Percentiles rank a stretch among this genome's conserved stretches.
These are phyloP conservation scores for Cephalotes varians DNA, from an alignment of 2,888 invertebrate genomes.

Conservation along the genomic window DNA sequence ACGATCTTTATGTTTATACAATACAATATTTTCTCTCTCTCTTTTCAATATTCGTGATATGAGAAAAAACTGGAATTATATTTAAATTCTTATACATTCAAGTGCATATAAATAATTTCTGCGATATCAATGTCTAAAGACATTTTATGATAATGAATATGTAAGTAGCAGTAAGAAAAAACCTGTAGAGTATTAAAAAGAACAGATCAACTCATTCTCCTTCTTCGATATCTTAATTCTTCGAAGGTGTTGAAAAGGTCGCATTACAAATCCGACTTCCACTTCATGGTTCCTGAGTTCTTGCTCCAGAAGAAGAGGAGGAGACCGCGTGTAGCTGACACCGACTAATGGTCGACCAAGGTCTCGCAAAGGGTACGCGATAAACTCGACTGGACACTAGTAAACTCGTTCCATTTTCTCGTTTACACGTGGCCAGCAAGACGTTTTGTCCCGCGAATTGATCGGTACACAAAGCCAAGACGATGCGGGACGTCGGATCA, in stretches of 20 bases:
- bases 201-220: slow-evolving; percentile 79
- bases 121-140: not conserved
- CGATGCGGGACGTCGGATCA: slow-evolving; percentile 14
- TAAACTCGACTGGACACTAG: slow-evolving; percentile 77
- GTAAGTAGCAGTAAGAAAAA: slow-evolving; percentile 46
- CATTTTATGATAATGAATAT: not conserved
- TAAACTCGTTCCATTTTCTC: slow-evolving; percentile 78
- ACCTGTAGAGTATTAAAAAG: slow-evolving; percentile 49
- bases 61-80: not conserved
- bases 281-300: slow-evolving; percentile 76
- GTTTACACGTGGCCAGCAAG: slow-evolving; percentile 77
- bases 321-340: slow-evolving; percentile 81
- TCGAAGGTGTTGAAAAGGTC: slow-evolving; percentile 78
- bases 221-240: slow-evolving; percentile 82
- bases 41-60: not conserved
- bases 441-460: slow-evolving; percentile 73
- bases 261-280: slow-evolving; percentile 73
- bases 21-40: not conserved
- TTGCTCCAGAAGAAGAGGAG: slow-evolving; percentile 73
- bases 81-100: not conserved
- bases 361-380: slow-evolving; percentile 78
- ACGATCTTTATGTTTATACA: not conserved
- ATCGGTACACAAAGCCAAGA: slow-evolving; percentile 66
- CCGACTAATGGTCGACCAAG: slow-evolving; percentile 81
- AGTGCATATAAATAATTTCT: not conserved